A percentile compares a stretch with the other conserved stretches of the same genome.
phyloP scores from a whole-genome alignment of 2,113 vertebrate species.

The Pangasianodon hypophthalmus region DNA sequence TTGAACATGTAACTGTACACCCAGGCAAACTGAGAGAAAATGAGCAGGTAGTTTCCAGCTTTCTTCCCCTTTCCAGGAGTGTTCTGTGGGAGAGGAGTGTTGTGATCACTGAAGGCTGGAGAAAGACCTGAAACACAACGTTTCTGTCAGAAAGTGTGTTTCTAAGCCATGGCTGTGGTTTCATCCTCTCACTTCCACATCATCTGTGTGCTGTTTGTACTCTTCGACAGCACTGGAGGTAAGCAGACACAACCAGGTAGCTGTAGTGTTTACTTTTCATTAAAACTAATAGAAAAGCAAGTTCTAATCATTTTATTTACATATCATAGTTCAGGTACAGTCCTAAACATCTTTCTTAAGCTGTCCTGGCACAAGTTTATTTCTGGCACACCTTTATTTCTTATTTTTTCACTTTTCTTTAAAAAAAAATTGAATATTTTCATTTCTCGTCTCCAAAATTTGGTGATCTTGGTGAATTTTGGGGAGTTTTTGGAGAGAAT shows the following conservation, averaged over 20 bases:
- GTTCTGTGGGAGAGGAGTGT: constrained; percentile 37
- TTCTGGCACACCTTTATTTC: no score
- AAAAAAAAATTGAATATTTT: no score
- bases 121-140: constrained; percentile 14
- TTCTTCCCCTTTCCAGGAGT: background rate
- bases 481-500: no score
- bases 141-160: background rate
- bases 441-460: no score
- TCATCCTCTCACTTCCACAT: background rate
- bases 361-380: no score
- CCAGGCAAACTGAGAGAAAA: background rate
- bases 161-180: constrained; percentile 32
- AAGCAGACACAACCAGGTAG: constrained; percentile 6
- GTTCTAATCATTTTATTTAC: background rate
- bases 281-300: no score
- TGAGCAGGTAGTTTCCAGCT: constrained; percentile 9
- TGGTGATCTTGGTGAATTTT: no score
- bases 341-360: background rate
- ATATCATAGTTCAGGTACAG: background rate
- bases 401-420: no score
- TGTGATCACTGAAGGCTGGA: constrained; percentile 26
- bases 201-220: constrained; percentile 11
- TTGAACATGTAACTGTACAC: background rate
- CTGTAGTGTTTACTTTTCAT: background rate
- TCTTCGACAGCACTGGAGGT: constrained; percentile 48